Percentiles rank a stretch among this genome's conserved stretches.
Evolutionary conservation across 1,140 invertebrate genomes (phyloP).

Genomic region (Panagrolaimus sp.): DNA sequence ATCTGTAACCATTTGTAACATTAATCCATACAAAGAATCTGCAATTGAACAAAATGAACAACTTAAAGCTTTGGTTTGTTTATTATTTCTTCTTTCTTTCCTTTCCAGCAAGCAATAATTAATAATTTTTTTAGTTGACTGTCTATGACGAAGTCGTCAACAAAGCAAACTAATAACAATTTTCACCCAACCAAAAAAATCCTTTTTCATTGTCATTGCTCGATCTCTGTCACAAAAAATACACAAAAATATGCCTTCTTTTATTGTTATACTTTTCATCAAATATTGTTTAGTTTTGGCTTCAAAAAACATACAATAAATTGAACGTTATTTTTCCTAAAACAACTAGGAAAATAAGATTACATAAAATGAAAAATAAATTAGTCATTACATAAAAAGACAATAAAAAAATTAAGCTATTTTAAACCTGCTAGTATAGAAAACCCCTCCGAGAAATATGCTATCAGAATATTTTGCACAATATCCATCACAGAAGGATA

Average conservation of each 20-base stretch:
- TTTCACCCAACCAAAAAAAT: background rate
- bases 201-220: background rate
- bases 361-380: too few species aligned
- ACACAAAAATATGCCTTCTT: too few species aligned
- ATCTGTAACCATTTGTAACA: constrained; percentile 28
- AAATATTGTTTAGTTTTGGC: background rate
- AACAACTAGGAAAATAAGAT: background rate
- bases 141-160: constrained; percentile 11
- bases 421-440: too few species aligned
- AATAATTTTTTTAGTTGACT: constrained; percentile 5
- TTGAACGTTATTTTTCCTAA: background rate
- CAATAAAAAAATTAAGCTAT: too few species aligned
- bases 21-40: constrained; percentile 28
- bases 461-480: too few species aligned
- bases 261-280: too few species aligned
- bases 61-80: constrained; percentile 28
- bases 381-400: too few species aligned
- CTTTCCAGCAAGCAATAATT: background rate
- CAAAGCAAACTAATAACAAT: background rate
- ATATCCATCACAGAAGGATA: too few species aligned
- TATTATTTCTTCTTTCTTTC: background rate
- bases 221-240: background rate
- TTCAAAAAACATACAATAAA: constrained; percentile 11
- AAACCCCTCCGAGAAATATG: too few species aligned
- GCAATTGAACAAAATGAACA: constrained; percentile 17